Conservation (phyloP, 2,888 invertebrate genomes). For the Cepaea hortensis region DNA sequence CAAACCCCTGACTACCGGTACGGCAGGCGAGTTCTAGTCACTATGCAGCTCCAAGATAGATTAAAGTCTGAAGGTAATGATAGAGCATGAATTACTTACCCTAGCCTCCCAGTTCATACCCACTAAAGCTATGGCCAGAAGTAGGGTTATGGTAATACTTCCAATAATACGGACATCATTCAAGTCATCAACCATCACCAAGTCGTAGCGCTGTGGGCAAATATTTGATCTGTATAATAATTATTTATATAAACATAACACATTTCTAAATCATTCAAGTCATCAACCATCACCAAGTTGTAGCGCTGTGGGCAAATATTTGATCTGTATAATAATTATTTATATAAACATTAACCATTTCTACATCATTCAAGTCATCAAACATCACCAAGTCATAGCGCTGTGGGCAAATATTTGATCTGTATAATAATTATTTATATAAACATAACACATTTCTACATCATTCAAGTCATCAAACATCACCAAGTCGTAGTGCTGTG, state of each 20-base stretch:
- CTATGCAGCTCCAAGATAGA: too few species aligned
- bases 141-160: slow-evolving; percentile 84
- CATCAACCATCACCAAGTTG: slow-evolving; percentile 60
- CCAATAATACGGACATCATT: slow-evolving; percentile 91
- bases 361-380: slow-evolving; percentile 81
- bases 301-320: slow-evolving; percentile 55
- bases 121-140: slow-evolving; percentile 90
- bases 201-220: slow-evolving; percentile 58
- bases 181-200: slow-evolving; percentile 59
- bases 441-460: slow-evolving; percentile 74
- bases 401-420: background rate
- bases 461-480: slow-evolving; percentile 79
- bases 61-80: too few species aligned
- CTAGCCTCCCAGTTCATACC: slow-evolving; percentile 99
- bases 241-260: background rate
- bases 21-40: too few species aligned
- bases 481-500: slow-evolving; percentile 59
- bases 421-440: background rate
- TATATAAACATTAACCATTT: background rate
- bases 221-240: background rate
- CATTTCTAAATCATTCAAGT: slow-evolving; percentile 81
- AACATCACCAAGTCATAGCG: slow-evolving; percentile 60
- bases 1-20: too few species aligned
- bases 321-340: background rate
- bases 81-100: slow-evolving; percentile 79